These are phyloP conservation scores for Clepsis dumicolana DNA, from an alignment of 2,888 invertebrate species.

Conservation along the genomic window DNA sequence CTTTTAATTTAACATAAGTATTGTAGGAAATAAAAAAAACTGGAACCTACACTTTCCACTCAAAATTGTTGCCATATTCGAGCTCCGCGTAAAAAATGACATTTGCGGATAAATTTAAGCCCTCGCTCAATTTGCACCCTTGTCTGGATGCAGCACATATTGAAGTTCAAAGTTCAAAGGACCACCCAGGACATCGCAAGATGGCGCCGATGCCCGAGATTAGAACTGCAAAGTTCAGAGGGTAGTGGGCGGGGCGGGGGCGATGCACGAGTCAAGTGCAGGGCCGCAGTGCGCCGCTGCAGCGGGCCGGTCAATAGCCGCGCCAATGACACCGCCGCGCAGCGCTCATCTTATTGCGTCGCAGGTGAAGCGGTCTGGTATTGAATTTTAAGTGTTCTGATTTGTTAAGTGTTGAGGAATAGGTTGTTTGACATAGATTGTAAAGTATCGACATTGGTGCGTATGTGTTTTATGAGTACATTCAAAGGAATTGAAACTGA, in stretches of 20 bases:
- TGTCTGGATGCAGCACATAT: neutral
- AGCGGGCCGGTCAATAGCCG: constrained; percentile 76
- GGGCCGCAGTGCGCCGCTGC: constrained; percentile 76
- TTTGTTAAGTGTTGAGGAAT: neutral
- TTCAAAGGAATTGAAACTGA: too few relatives aligned
- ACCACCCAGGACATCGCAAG: constrained; percentile 42
- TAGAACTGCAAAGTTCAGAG: constrained; percentile 42
- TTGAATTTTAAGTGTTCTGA: neutral
- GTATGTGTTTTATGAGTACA: too few relatives aligned
- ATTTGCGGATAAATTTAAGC: too few relatives aligned
- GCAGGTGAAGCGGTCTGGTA: neutral
- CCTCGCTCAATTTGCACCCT: too few relatives aligned
- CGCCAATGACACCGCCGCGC: constrained; percentile 45
- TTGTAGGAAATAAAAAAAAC: too few relatives aligned
- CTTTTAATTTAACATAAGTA: too few relatives aligned
- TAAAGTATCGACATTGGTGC: too few relatives aligned
- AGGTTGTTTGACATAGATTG: neutral
- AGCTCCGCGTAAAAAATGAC: too few relatives aligned
- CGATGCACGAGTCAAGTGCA: constrained; percentile 85
- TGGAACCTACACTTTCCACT: too few relatives aligned
- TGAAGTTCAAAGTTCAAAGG: constrained; percentile 5
- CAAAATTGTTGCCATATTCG: too few relatives aligned
- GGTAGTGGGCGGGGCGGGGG: constrained; percentile 58
- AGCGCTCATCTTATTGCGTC: constrained; percentile 18
- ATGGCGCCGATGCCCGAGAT: constrained; percentile 58